These are phyloP conservation scores for Antheraea pernyi DNA, from an alignment of 1,140 invertebrate genomes.

Conservation along the genomic window DNA sequence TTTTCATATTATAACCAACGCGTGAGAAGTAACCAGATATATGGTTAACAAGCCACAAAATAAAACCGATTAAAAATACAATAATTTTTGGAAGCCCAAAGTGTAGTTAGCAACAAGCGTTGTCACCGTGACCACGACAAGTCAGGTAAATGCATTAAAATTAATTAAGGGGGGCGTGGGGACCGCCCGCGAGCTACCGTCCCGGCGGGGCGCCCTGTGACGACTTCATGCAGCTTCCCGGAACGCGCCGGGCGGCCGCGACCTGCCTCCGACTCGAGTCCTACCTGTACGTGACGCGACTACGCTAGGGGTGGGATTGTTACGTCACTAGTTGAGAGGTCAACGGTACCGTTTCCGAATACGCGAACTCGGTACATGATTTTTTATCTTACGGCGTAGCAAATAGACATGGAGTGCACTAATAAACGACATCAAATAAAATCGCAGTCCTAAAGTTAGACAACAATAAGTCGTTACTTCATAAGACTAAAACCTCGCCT, in stretches of 20 bases:
- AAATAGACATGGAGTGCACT: too few relatives aligned
- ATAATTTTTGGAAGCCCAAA: neutral
- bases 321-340: slow-evolving; percentile 13
- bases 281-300: slow-evolving; percentile 21
- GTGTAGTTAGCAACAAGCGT: neutral
- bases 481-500: too few relatives aligned
- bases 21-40: neutral
- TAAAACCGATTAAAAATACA: neutral
- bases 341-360: slow-evolving; percentile 8
- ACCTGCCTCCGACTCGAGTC: slow-evolving; percentile 7
- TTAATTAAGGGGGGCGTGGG: slow-evolving; percentile 67
- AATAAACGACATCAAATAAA: too few relatives aligned
- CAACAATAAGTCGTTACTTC: too few relatives aligned
- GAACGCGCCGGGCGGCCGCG: slow-evolving; percentile 39
- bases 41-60: neutral
- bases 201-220: slow-evolving; percentile 52
- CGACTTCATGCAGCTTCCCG: slow-evolving; percentile 72
- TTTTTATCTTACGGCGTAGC: too few relatives aligned
- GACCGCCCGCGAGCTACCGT: slow-evolving; percentile 71
- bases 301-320: slow-evolving; percentile 9
- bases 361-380: neutral
- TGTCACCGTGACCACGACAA: slow-evolving; percentile 17
- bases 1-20: too few relatives aligned
- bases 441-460: too few relatives aligned
- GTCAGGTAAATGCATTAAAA: slow-evolving; percentile 71